Evolutionary conservation across 37 sponge, comb jelly and placozoan species (phyloP), one percentile per base, ranked within the genome.

Genomic region (Hormiphora californensis): DNA sequence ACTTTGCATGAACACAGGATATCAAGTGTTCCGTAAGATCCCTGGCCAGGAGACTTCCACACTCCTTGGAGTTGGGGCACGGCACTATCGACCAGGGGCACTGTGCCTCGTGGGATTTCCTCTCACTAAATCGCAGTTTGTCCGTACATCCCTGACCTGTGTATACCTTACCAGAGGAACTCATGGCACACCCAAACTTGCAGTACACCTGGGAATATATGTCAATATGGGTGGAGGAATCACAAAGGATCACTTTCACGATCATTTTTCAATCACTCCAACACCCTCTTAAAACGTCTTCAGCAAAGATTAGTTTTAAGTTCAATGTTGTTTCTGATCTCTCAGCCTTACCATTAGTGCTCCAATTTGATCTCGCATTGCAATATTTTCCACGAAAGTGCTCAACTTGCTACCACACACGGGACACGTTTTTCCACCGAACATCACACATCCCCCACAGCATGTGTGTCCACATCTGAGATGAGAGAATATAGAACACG

Each of bases 81-180:
- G 81, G 68, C 3, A 73, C 81, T 11, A 73, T 15, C 23, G 81
- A 73, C 81, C 81, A 73, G 28, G 81, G 44, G 38, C 81, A 73
- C 25, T 27, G 35, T 23, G 32, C 41, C 38, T 73, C 81, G 44
- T 73, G 81, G 2, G 21, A n/a, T 40, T 73, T 73, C 27, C 81
- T 33, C n/a, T 41, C 2, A 12, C 38, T 22, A 30, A 73, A 73
- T 39, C 46, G 9, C 8, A 73, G 0, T n/a, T 73, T 27, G 23
- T 73, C 81, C 11, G 81, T 73, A 46, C 81, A 73, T 1, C 23
- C 41, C 23, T 27, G 23, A 8, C 81, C 81, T n/a, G 81, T 73
- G 81, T 73, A 73, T 22, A 73, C 81, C 23, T 41, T 39, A 1
- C 17, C 35, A 0, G 46, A 43, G 21, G 59, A 57, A 5, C 21